phyloP scores from a whole-genome alignment of 2,797 vertebrate species.

The Myotis daubentonii region DNA sequence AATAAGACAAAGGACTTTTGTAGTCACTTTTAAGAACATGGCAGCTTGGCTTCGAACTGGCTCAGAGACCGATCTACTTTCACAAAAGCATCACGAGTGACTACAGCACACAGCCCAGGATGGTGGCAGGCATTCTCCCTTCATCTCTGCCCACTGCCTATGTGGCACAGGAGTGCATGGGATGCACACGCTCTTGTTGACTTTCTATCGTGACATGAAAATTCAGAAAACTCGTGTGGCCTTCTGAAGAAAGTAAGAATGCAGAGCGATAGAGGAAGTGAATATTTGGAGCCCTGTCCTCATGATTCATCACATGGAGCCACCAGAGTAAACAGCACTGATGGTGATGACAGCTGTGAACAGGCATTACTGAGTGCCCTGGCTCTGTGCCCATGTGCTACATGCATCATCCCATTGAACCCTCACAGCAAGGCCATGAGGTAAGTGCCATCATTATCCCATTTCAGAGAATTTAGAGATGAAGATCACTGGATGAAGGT shows the following conservation, averaged over 20 bases:
- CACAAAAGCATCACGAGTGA: background rate
- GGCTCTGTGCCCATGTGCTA: background rate
- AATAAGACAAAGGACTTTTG: background rate
- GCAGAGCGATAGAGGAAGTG: background rate
- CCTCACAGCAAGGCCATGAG: background rate
- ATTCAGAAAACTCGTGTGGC: background rate
- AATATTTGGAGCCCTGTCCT: background rate
- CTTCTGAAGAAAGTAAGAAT: background rate
- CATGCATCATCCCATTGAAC: background rate
- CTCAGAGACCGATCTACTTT: conserved; percentile 17
- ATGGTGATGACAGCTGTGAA: too few species aligned
- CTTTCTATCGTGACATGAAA: background rate
- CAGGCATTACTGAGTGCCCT: background rate
- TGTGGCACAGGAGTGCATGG: background rate
- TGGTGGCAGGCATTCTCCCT: background rate
- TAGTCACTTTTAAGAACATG: conserved; percentile 10
- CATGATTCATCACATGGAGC: background rate
- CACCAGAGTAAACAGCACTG: background rate
- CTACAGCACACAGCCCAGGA: background rate
- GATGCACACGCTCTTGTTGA: background rate
- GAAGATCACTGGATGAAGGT: background rate
- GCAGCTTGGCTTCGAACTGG: conserved; percentile 14
- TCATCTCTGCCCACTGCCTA: background rate
- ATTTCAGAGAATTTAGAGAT: background rate
- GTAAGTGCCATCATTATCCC: background rate